These are phyloP conservation scores for Hemiprocne comata DNA, from an alignment of 2,113 vertebrate species.

Conservation along the genomic window DNA sequence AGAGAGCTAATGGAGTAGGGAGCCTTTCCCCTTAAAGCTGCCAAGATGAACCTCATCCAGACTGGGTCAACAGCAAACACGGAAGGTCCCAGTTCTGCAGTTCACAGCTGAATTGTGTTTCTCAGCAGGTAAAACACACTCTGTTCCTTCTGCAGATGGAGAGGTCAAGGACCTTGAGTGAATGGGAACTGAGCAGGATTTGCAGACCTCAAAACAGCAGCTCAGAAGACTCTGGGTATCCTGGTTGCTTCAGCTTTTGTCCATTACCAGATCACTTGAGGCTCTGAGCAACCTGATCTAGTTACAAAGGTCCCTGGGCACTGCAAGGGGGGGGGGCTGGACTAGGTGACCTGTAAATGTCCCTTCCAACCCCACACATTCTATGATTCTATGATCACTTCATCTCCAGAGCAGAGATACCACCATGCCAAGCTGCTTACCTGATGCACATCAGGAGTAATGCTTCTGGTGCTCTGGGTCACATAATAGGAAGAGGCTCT, in stretches of 20 bases:
- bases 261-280: not conserved
- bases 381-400: not conserved
- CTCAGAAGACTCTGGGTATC: not conserved
- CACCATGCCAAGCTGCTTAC: accelerated
- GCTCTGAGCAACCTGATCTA: too few relatives aligned
- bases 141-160: not conserved
- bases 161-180: accelerated
- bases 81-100: not conserved
- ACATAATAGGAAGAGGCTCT: not conserved
- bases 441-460: not conserved
- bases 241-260: not conserved
- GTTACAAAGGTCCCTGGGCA: too few relatives aligned
- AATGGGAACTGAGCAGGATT: not conserved
- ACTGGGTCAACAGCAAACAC: not conserved
- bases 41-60: not conserved
- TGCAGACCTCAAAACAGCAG: not conserved
- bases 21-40: not conserved
- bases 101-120: not conserved
- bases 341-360: too few relatives aligned
- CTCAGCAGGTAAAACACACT: accelerated
- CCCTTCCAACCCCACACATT: too few relatives aligned
- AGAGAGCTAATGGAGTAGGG: not conserved
- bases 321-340: too few relatives aligned
- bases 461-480: too few relatives aligned
- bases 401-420: not conserved